Evolutionary conservation across 2,797 vertebrate genomes (phyloP).

Genomic region (Lindbergichthys nudifrons): DNA sequence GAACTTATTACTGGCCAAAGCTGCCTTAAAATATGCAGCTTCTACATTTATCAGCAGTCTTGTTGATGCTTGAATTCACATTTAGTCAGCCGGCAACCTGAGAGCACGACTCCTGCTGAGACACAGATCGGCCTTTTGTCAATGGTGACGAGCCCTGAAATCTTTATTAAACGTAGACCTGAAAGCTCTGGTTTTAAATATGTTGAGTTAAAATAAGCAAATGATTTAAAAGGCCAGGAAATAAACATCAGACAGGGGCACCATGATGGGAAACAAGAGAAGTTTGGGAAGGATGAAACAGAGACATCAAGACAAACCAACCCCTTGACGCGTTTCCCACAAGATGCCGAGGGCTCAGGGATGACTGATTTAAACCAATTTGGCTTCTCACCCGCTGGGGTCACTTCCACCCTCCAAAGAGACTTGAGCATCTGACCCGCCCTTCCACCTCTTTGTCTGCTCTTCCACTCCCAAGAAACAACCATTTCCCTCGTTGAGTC

Average conservation of each 20-base stretch:
- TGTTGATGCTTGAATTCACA: not conserved
- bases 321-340: constrained; percentile 54
- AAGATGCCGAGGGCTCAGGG: constrained; percentile 11
- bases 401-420: constrained; percentile 50
- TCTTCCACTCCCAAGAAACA: constrained; percentile 4
- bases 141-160: not conserved
- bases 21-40: constrained; percentile 1
- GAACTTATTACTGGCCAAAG: not conserved
- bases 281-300: constrained; percentile 36
- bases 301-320: constrained; percentile 46
- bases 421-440: constrained; percentile 12
- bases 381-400: constrained; percentile 31
- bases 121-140: constrained; percentile 26
- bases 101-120: not conserved
- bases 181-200: constrained; percentile 26
- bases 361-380: constrained; percentile 33
- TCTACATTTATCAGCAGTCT: constrained; percentile 1
- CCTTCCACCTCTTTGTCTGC: constrained; percentile 37
- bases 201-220: constrained; percentile 38
- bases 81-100: not conserved
- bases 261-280: constrained; percentile 4
- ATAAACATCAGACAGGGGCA: not conserved
- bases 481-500: not conserved
- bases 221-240: constrained; percentile 8
- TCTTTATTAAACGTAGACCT: constrained; percentile 10